Evolutionary conservation across 2,888 invertebrate species (phyloP).

Genomic region (Drosophila helvetica): DNA sequence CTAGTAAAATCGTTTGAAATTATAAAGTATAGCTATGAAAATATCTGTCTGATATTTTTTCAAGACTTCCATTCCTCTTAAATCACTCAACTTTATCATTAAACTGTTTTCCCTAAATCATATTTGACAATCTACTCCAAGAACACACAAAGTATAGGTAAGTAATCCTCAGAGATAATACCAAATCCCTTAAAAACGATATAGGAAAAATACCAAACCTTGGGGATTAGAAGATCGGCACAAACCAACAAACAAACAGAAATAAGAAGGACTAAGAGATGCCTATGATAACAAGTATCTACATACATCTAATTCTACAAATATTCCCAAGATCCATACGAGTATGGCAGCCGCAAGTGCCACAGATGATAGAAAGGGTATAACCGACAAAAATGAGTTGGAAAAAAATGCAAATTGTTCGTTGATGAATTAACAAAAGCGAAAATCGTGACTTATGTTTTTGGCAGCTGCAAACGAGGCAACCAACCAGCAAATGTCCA

Average conservation of each 20-base stretch:
- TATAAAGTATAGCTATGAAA: too few species aligned
- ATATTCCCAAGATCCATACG: not conserved
- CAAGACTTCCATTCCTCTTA: too few species aligned
- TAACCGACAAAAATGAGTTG: conserved; percentile 39
- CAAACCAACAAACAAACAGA: not conserved
- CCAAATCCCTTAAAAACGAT: not conserved
- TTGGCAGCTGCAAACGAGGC: conserved; percentile 74
- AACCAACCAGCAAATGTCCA: conserved; percentile 60
- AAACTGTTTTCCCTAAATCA: not conserved
- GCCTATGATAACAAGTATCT: too few species aligned
- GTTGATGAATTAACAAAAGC: conserved; percentile 81
- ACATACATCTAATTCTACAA: not conserved
- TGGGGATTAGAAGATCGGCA: not conserved
- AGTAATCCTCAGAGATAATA: not conserved
- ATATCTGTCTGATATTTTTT: too few species aligned
- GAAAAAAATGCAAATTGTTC: conserved; percentile 78
- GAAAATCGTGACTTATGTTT: conserved; percentile 81
- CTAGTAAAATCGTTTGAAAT: too few species aligned
- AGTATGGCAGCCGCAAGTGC: not conserved
- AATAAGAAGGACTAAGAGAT: not conserved
- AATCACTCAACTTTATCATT: too few species aligned
- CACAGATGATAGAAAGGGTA: conserved; percentile 22
- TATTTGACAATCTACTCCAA: not conserved
- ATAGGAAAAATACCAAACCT: not conserved
- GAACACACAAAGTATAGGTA: too few species aligned